phyloP scores from a whole-genome alignment of 2,797 vertebrate species.

The Agapornis canus region DNA sequence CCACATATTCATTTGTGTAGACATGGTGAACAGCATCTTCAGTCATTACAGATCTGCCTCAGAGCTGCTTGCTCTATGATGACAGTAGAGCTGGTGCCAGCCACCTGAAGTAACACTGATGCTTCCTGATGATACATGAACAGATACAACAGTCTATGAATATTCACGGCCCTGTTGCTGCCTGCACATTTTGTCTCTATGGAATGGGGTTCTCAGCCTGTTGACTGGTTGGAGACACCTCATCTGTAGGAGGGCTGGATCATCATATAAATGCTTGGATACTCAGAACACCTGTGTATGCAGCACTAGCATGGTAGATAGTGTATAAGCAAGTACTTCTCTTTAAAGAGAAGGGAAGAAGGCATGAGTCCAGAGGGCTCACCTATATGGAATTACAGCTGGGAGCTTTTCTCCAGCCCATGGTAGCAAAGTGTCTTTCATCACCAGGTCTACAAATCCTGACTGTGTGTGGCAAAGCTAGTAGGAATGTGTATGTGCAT shows the following conservation, averaged over 20 bases:
- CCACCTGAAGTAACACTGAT: background rate
- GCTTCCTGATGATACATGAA: background rate
- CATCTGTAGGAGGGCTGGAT: background rate
- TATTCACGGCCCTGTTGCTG: rapidly evolving
- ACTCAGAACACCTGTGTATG: background rate
- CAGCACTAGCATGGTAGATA: background rate
- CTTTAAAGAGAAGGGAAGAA: background rate
- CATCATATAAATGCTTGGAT: background rate
- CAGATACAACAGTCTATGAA: background rate
- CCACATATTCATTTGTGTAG: conserved; percentile 43
- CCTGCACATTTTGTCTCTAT: background rate
- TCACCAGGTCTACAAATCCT: background rate
- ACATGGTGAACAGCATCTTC: conserved; percentile 28
- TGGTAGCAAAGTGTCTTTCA: background rate
- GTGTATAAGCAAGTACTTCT: background rate
- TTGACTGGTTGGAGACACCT: background rate
- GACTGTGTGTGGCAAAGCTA: background rate
- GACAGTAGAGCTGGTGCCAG: background rate
- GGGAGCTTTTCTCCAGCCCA: background rate
- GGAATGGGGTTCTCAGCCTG: background rate
- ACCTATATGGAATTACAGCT: background rate
- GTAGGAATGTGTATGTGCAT: background rate
- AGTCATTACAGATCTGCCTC: conserved; percentile 8
- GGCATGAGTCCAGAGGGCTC: background rate
- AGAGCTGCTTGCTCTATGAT: background rate